These are phyloP conservation scores for Girardinus metallicus DNA, from an alignment of 2,797 vertebrate genomes.

Conservation along the genomic window DNA sequence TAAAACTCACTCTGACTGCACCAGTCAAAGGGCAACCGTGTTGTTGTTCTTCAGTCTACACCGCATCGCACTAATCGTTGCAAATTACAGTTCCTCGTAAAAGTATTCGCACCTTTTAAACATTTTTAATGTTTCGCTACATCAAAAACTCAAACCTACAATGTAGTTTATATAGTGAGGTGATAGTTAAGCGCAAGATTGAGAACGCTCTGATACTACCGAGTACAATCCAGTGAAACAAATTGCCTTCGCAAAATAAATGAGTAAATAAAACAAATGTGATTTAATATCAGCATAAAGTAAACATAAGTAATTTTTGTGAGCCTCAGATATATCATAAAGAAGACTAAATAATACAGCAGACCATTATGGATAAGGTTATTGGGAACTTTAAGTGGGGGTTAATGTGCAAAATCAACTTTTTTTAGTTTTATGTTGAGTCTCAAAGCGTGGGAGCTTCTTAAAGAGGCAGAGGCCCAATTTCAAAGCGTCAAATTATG, in stretches of 20 bases:
- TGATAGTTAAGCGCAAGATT: not conserved
- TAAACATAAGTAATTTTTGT: not conserved
- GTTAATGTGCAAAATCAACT: not conserved
- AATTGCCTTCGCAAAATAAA: not conserved
- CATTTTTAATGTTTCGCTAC: not conserved
- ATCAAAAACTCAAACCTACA: not conserved
- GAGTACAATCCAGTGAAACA: not conserved
- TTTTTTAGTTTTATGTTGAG: too few relatives aligned
- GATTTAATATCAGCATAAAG: not conserved
- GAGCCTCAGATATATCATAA: not conserved
- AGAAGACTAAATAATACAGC: not conserved
- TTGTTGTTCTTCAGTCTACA: conserved; percentile 1
- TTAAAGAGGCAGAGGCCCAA: too few relatives aligned
- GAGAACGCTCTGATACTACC: not conserved
- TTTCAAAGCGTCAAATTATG: too few relatives aligned
- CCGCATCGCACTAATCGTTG: not conserved
- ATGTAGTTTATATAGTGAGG: not conserved
- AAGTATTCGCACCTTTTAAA: not conserved
- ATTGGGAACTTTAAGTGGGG: not conserved
- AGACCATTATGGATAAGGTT: not conserved
- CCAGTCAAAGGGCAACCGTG: conserved; percentile 1
- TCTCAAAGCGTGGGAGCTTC: too few relatives aligned
- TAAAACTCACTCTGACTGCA: conserved; percentile 6
- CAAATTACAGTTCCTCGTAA: not conserved
- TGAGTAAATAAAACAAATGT: not conserved